Evolutionary conservation across 2,888 invertebrate species (phyloP).

Genomic region (Caenorhabditis sp.): DNA sequence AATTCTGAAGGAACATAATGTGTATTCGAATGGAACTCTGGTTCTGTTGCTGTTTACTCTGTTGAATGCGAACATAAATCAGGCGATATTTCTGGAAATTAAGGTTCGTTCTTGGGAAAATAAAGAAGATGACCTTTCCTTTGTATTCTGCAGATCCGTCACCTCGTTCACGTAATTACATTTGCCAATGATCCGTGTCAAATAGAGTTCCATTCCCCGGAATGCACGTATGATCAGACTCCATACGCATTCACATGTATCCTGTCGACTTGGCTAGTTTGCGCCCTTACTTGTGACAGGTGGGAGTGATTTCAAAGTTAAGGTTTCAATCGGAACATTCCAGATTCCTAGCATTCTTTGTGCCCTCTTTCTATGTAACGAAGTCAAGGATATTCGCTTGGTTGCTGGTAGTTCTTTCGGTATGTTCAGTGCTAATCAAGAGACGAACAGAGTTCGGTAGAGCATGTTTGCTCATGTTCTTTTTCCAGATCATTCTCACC

Average conservation of each 20-base stretch:
- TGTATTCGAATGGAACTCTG: constrained; percentile 41
- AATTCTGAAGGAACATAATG: constrained; percentile 42
- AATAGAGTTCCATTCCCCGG: constrained; percentile 45
- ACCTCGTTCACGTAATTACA: constrained; percentile 19
- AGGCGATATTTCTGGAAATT: constrained; percentile 32
- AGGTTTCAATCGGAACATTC: neutral
- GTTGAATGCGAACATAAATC: constrained; percentile 42
- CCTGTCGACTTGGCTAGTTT: constrained; percentile 21
- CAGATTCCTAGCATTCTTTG: constrained; percentile 28
- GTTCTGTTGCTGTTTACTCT: constrained; percentile 24
- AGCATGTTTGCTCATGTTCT: neutral
- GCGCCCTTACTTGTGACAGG: constrained; percentile 39
- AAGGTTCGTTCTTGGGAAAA: too few relatives aligned
- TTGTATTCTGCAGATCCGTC: constrained; percentile 28
- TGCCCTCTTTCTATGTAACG: constrained; percentile 3
- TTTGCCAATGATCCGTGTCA: constrained; percentile 35
- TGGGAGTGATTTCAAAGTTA: too few relatives aligned
- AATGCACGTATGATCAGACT: constrained; percentile 37
- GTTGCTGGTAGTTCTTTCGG: constrained; percentile 18
- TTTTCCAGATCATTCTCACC: constrained; percentile 23
- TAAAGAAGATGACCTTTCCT: too few relatives aligned
- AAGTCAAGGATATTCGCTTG: neutral
- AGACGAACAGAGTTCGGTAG: too few relatives aligned
- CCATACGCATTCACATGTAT: constrained; percentile 20
- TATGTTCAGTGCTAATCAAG: too few relatives aligned